phyloP scores from a whole-genome alignment of 2,797 vertebrate genomes.

The Hippopotamyrus pictus region DNA sequence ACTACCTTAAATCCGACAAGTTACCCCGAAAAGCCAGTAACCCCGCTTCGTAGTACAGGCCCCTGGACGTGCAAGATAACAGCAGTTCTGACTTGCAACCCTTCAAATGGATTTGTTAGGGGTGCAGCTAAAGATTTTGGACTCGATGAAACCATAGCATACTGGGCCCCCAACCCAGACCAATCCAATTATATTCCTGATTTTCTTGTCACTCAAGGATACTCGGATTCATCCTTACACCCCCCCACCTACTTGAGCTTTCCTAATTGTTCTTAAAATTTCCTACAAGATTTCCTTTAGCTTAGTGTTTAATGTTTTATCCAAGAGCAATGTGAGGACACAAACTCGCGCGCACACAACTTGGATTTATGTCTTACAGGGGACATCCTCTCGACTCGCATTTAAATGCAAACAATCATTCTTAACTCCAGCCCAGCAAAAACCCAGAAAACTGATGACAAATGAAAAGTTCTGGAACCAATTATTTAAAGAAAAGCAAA shows the following conservation, averaged over 20 bases:
- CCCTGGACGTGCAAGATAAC: neutral
- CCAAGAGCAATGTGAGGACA: neutral
- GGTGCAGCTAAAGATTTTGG: neutral
- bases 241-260: neutral
- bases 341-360: neutral
- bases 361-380: neutral
- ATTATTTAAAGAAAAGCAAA: neutral
- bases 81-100: neutral
- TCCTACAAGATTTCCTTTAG: neutral
- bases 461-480: neutral
- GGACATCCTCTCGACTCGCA: neutral
- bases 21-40: too few species aligned
- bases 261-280: neutral
- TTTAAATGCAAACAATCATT: neutral
- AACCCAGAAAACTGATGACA: conserved; percentile 1
- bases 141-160: neutral
- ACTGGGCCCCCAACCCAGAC: neutral
- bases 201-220: neutral
- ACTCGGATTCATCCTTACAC: neutral
- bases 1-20: too few species aligned
- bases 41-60: too few species aligned
- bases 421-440: neutral
- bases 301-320: neutral
- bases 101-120: neutral
- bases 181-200: neutral